phyloP scores from a whole-genome alignment of 53 echinoderm and acorn worm genomes.

The Echinarachnius parma region DNA sequence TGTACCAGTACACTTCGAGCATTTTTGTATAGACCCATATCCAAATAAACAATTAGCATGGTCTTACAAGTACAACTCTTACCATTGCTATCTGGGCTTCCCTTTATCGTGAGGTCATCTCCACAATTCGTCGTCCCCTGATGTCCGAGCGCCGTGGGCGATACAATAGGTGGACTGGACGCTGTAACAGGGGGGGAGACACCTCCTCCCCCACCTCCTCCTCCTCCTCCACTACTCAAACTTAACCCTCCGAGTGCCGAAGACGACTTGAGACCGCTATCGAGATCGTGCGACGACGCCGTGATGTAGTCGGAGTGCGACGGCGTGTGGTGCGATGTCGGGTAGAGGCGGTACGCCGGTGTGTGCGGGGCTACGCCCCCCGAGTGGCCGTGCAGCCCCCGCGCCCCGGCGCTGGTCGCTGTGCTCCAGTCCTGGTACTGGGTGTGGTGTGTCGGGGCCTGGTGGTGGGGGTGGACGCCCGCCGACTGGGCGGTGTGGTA shows the following conservation, averaged over 20 bases:
- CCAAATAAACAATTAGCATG: too few species aligned
- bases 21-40: too few species aligned
- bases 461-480: slow-evolving; percentile 59
- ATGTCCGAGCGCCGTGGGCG: slow-evolving; percentile 37
- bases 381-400: slow-evolving; percentile 33
- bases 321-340: slow-evolving; percentile 17
- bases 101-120: slow-evolving; percentile 45
- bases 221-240: slow-evolving; percentile 6
- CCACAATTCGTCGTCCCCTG: slow-evolving; percentile 32
- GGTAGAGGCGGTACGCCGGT: slow-evolving; percentile 44
- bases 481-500: slow-evolving; percentile 60
- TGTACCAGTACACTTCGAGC: too few species aligned
- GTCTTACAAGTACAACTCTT: not conserved
- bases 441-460: slow-evolving; percentile 62
- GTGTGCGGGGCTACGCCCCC: slow-evolving; percentile 42
- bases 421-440: slow-evolving; percentile 53
- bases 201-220: slow-evolving; percentile 12
- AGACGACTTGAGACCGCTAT: slow-evolving; percentile 37
- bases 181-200: slow-evolving; percentile 39
- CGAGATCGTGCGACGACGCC: slow-evolving; percentile 32
- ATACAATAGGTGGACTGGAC: slow-evolving; percentile 44
- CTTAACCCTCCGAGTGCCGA: not conserved
- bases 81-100: slow-evolving; percentile 47
- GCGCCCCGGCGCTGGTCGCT: slow-evolving; percentile 50
- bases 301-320: slow-evolving; percentile 39